These are phyloP conservation scores for Momotus momota DNA, from an alignment of 2,797 vertebrate species.

Conservation along the genomic window DNA sequence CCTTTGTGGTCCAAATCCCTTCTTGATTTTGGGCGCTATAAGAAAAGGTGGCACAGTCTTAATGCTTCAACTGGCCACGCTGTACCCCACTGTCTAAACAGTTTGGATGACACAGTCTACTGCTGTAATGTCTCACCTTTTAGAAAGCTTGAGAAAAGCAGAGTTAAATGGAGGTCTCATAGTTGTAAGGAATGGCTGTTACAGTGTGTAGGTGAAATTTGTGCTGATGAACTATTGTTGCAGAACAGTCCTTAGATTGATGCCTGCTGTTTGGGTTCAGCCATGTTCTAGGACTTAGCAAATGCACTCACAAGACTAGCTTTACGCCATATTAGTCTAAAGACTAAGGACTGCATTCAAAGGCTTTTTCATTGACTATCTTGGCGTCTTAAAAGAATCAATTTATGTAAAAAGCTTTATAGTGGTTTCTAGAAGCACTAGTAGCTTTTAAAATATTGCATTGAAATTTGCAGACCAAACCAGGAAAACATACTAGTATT, in stretches of 20 bases:
- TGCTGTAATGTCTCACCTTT: not conserved
- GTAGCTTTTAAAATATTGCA: not conserved
- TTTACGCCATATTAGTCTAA: not conserved
- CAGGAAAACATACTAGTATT: conserved; percentile 58
- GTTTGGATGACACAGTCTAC: not conserved
- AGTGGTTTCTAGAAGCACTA: not conserved
- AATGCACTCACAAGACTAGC: not conserved
- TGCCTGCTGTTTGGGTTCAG: not conserved
- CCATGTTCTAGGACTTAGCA: not conserved
- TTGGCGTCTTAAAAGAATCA: not conserved
- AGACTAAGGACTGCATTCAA: not conserved
- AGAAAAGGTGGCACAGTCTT: not conserved
- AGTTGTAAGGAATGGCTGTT: not conserved
- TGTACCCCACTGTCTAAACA: not conserved
- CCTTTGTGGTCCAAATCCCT: not conserved
- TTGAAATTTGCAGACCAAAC: conserved; percentile 61
- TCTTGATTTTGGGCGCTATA: not conserved
- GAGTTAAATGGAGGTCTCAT: not conserved
- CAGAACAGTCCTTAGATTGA: not conserved
- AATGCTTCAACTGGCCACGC: not conserved
- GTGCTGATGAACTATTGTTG: not conserved
- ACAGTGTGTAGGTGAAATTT: not conserved
- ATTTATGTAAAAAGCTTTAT: not conserved
- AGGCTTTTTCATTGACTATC: not conserved
- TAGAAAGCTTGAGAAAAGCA: not conserved